Conservation (phyloP, 2,113 vertebrate genomes). For the Romanogobio albipinnatus region DNA sequence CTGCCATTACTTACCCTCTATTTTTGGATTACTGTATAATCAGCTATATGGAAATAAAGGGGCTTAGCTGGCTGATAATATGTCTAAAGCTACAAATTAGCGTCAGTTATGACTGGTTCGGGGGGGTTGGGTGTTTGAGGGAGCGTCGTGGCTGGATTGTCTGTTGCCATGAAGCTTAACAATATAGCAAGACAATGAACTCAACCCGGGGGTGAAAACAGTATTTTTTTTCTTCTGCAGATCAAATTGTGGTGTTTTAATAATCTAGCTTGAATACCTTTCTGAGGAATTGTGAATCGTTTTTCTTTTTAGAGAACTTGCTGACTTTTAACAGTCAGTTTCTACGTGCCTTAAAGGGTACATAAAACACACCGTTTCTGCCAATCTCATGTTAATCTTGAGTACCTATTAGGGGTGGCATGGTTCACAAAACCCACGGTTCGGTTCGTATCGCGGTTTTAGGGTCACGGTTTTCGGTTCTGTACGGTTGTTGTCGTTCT, state of each 20-base stretch:
- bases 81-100: conserved; percentile 59
- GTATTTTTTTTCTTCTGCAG: conserved; percentile 57
- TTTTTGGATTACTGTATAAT: conserved; percentile 65
- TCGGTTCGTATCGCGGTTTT: too few species aligned
- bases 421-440: too few species aligned
- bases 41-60: conserved; percentile 54
- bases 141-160: conserved; percentile 39
- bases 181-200: conserved; percentile 44
- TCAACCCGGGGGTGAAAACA: conserved; percentile 39
- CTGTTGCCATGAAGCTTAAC: conserved; percentile 48
- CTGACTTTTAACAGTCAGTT: background rate
- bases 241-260: conserved; percentile 45
- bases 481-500: too few species aligned
- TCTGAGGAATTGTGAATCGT: conserved; percentile 19
- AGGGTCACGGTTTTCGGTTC: too few species aligned
- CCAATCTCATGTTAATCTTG: too few species aligned
- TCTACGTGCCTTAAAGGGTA: too few species aligned
- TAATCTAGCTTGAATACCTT: conserved; percentile 42
- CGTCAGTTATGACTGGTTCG: conserved; percentile 60
- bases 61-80: conserved; percentile 56
- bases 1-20: conserved; percentile 59
- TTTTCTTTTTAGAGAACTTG: background rate
- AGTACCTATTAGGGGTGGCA: too few species aligned
- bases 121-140: conserved; percentile 33
- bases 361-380: too few species aligned